Conservation (phyloP, 2,888 invertebrate genomes). For the Drosophila prostipennis region DNA sequence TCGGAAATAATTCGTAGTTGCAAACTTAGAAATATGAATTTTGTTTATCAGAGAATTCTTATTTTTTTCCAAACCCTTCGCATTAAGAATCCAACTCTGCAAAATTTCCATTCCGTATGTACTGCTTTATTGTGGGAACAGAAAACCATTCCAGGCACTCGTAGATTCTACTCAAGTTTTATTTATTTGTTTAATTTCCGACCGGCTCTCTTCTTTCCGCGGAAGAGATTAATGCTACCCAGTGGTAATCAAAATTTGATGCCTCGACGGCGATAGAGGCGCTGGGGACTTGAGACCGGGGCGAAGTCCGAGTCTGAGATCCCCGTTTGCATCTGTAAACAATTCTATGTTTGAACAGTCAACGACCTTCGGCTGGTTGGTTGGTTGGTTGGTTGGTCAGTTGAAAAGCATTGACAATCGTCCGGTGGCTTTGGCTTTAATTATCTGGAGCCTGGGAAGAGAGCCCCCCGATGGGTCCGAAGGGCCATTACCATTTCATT, state of each 20-base stretch:
- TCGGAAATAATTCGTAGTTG: too few species aligned
- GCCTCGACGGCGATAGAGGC: conserved; percentile 33
- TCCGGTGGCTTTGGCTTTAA: conserved; percentile 31
- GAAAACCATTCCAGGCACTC: conserved; percentile 7
- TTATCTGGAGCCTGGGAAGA: conserved; percentile 35
- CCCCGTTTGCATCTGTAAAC: conserved; percentile 28
- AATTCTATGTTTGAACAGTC: conserved; percentile 26
- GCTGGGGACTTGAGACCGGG: conserved; percentile 7
- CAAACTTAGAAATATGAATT: too few species aligned
- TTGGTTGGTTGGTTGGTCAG: conserved; percentile 1
- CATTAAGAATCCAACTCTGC: neutral
- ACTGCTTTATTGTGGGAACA: neutral
- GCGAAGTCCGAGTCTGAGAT: neutral
- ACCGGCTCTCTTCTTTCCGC: conserved; percentile 9
- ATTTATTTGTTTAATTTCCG: conserved; percentile 42
- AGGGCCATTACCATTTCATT: conserved; percentile 74
- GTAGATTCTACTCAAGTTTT: conserved; percentile 29
- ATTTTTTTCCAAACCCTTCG: neutral
- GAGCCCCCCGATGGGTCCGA: conserved; percentile 10
- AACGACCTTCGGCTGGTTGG: conserved; percentile 25
- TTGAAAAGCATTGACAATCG: conserved; percentile 22
- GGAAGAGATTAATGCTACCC: conserved; percentile 34
- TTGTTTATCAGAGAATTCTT: neutral
- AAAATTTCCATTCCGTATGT: neutral
- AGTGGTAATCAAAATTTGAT: conserved; percentile 42